Base-by-base conservation (phyloP, 1,140 invertebrate genomes). In the Drosophila yakuba region DNA sequence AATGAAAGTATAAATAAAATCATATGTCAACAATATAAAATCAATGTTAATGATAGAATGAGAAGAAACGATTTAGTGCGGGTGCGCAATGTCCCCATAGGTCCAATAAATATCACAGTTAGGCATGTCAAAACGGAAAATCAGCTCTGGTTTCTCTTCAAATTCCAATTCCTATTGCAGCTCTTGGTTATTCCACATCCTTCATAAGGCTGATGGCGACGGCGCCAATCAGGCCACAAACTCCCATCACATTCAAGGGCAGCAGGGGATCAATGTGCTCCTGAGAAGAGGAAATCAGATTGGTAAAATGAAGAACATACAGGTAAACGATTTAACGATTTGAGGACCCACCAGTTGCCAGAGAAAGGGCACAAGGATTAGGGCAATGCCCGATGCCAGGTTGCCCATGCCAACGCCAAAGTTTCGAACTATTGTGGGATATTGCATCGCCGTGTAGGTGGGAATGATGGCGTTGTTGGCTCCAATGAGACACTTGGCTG, bases 401-500 rank as follows among this genome's bases (percentile, higher is more conserved):
- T 96, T 96, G 62, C 95, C 95, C 39, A 95, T 94, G 5, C 95
- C 95, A 10, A 96, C 95, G 3, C 95, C 95, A 58, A 96, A 93
- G 81, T 96, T 96, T 48, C 95, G 93, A 74, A 96, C 94, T 20
- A 95, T 93, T 0, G 95, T 96, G 2, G 95, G 95, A 92, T 96
- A 96, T 35, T 96, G 92, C 91, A 96, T 95, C 2, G 95, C 95
- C 2, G 95, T 96, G 82, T 94, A 96, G 17, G 96, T 95, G 2
- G 95, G 95, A 81, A 96, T 93, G 67, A 96, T 94, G 78, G 95
- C 95, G 84, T 96, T 96, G 2, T 95, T 95, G 2, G 94, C 94
- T 11, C 95, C 94, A 51, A 96, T 95, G 4, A 94, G 93, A 67
- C 95, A 95, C 91, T 96, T 96, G 11, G 94, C 95, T 92, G 68